Evolutionary conservation across 1,140 invertebrate species (phyloP), one percentile per base, ranked within the genome.

Genomic region (Plodia interpunctella): DNA sequence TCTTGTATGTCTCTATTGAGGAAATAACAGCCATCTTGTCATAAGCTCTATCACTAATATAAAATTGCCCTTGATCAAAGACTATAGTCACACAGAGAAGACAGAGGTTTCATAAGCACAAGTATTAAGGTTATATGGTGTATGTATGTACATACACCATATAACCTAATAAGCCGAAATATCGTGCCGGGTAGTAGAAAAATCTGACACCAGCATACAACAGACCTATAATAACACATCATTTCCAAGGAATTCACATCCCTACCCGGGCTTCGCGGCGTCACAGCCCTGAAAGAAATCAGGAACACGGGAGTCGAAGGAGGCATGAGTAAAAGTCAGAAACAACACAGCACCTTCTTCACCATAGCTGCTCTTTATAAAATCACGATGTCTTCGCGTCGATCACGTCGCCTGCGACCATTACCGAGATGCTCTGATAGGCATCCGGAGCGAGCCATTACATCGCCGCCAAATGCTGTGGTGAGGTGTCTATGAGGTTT

Each of bases 361-460:
- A 44, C 3, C 13, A 44, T 25, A 25, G 2, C 15, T 44, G 8
- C 13, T 15, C 38, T 17, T 15, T 44, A 15, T 15, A n/a, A 44
- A 44, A 15, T 9, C 32, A 35, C 20, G 64, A 64, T 68, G 69
- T 65, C 57, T 52, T 55, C 58, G 55, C 20, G 51, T 59, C 65
- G 63, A 75, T 76, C 77, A 80, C 78, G 76, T 76, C 65, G 49
- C 62, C 59, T 28, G 44, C 21, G 15, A 60, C 67, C 64, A 80
- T 81, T 79, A 78, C 63, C 61, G 55, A 63, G 66, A 68, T 66
- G 80, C 77, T 83, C 80, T 83, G 76, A 80, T 83, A 80, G 75
- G 60, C 63, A 80, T 72, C 55, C 61, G 66, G 80, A 62, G 59
- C 80, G 60, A 62, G 2, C 53, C 59, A 65, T 66, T 15, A 44